Evolutionary conservation across 2,113 vertebrate genomes (phyloP), one percentile per base, ranked within the genome.

Genomic region (Notarius quadriscutis): DNA sequence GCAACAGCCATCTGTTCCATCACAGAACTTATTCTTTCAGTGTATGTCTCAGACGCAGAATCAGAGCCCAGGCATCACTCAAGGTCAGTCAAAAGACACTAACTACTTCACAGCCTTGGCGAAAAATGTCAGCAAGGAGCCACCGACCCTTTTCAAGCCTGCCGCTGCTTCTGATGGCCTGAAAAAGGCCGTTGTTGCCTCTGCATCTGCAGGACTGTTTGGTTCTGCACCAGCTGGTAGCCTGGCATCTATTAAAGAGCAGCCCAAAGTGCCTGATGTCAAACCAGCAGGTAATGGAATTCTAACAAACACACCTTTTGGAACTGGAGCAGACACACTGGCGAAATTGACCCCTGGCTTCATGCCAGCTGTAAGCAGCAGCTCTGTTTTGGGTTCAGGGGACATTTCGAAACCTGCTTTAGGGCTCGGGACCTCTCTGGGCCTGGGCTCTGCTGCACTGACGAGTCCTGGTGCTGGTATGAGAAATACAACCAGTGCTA

Each of bases 1-100:
- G 91, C 93, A 95, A 82, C 97, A 96, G 92, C 97, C 97, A 90
- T 91, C 95, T 86, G 95, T 96, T 91, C 83, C 95, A 12, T 96
- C 97, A 51, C 97, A 98, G 93, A 99, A 99, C 94, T 95, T 99
- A 89, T 99, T 99, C 96, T 98, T 99, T 94, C 97, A 99, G 85
- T 99, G 97, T 92, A 99, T 99, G 98, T 96, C 97, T 77, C 97
- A 99, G 94, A 97, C 95, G 91, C 93, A 97, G 93, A 94, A 96
- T 88, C 94, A 95, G 72, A 96, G 94, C 89, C 87, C 91, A 51
- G 92, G 81, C 83, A 88, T 92, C 25, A 55, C 89, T 83, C 89
- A 92, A 81, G 89, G 90, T 83, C 93, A 93, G 67, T 81, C 94
- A 30, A 95, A 95, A 90, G 94, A 94, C 91, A 92, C 92, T 93